A percentile compares a stretch with the other conserved stretches of the same genome.
phyloP scores from a whole-genome alignment of 2,113 vertebrate species.

The Caracal caracal region DNA sequence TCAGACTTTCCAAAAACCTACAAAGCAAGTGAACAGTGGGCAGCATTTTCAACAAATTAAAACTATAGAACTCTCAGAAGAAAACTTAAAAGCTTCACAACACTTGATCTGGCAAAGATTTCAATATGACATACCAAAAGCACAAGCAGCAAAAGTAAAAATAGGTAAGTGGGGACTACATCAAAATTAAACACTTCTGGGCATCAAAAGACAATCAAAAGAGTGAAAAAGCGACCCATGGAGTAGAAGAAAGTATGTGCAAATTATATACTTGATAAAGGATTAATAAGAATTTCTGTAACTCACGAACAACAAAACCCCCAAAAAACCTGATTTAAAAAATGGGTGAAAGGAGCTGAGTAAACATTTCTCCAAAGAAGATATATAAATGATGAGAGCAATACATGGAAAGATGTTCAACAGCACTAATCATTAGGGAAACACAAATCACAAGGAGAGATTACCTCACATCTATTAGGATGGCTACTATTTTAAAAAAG shows the following conservation, averaged over 20 bases:
- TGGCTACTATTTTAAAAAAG: neutral
- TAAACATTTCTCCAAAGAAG: neutral
- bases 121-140: neutral
- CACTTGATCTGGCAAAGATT: neutral
- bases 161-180: neutral
- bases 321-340: neutral
- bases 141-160: neutral
- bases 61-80: neutral
- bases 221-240: neutral
- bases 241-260: neutral
- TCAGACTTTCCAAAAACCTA: neutral
- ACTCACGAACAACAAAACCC: too few relatives aligned
- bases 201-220: neutral
- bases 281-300: too few relatives aligned
- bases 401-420: neutral
- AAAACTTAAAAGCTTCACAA: neutral
- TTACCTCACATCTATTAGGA: neutral
- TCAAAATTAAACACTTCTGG: too few relatives aligned
- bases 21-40: neutral
- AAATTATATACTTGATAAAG: neutral
- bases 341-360: neutral
- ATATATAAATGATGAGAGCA: neutral
- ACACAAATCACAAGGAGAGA: neutral
- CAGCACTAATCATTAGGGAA: neutral
- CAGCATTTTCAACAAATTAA: neutral